Base-by-base conservation (phyloP, 2,113 vertebrate genomes). In the Smithornis capensis region DNA sequence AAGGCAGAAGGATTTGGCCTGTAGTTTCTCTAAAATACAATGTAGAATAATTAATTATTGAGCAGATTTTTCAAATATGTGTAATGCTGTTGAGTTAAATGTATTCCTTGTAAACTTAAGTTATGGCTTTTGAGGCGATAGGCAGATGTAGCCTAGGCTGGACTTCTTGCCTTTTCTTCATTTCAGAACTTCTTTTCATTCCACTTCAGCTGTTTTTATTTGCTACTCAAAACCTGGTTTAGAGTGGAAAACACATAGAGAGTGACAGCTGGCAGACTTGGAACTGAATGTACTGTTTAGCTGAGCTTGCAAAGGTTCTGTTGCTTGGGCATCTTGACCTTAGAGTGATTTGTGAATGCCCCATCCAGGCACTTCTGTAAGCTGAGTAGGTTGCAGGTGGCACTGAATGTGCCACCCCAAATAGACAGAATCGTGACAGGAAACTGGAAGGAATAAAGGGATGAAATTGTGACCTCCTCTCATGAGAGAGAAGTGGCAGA, bases 161-260 rank as follows among this genome's bases (percentile, higher is more conserved):
- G 70, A 65, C 75, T 35, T 85, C 92, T 55, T 83, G 29, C 15
- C 24, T 69, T 42, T 25, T 47, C 73, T 78, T 60, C 24, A 50
- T 79, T 92, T 80, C 38, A 63, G 35, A 92, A 44, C 50, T 95
- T 69, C 24, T 78, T 91, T 90, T 93, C 44, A 37, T 85, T 86
- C 35, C 24, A 31, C 22, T 87, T 91, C 19, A 71, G 23, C 56
- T 89, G 60, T 6, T 85, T 40, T 79, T 50, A 65, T 89, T 79
- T 91, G 57, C 55, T 69, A 9, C 62, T 82, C 33, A 53, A 13
- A 76, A 55, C 37, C 49, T 89, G 77, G 1, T 84, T 63, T 87
- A n/a, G 42, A 59, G 47, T 28, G 53, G 83, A 24, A 89, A 87
- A 23, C 19, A 16, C 21, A 12, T 2, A 25, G 17, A 55, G 81